A percentile compares a stretch with the other conserved stretches of the same genome.
Evolutionary conservation across 2,888 invertebrate species (phyloP).

Genomic region (Eilema sororculum): DNA sequence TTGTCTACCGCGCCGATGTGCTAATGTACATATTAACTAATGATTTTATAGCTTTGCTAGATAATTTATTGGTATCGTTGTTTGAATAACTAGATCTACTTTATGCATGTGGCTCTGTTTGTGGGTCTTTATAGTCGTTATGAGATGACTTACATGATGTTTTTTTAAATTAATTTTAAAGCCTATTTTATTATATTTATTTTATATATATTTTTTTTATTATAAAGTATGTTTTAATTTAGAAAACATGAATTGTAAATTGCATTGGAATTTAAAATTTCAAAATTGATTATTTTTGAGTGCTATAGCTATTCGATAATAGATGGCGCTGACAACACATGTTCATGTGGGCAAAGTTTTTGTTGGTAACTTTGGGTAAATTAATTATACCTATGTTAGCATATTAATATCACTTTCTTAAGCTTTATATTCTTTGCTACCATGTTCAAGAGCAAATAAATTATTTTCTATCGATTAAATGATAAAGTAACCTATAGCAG

Average conservation of each 20-base stretch:
- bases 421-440: no score
- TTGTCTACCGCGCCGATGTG: conserved; percentile 63
- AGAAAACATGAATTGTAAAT: background rate
- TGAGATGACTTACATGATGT: conserved; percentile 14
- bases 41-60: conserved; percentile 47
- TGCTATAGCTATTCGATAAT: conserved; percentile 59
- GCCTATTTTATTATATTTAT: no score
- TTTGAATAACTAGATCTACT: conserved; percentile 36
- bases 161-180: background rate
- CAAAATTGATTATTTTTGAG: conserved; percentile 30
- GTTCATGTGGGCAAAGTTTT: background rate
- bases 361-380: background rate
- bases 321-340: conserved; percentile 69
- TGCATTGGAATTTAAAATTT: background rate
- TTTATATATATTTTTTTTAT: no score
- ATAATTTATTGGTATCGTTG: conserved; percentile 47
- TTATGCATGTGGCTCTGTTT: conserved; percentile 10
- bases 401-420: no score
- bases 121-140: conserved; percentile 16
- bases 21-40: conserved; percentile 59
- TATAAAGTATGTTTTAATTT: background rate
- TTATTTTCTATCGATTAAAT: no score
- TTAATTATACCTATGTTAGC: no score
- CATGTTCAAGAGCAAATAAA: no score
- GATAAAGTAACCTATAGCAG: no score